Base-by-base conservation (phyloP, 2,797 vertebrate species). In the Melanotaenia nigrans region DNA sequence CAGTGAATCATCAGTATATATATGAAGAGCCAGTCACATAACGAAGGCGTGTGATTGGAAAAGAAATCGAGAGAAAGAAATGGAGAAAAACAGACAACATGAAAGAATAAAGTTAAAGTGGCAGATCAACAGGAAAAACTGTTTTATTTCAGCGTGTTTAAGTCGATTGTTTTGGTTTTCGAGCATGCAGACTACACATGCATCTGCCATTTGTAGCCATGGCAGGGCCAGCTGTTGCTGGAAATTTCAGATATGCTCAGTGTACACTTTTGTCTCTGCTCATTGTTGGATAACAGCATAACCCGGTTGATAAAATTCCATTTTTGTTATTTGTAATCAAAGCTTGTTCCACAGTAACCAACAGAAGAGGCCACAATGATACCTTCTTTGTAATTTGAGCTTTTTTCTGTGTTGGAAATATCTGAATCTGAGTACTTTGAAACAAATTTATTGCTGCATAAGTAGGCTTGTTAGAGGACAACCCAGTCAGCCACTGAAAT, bases 1-100 rank as follows among this genome's bases (percentile, higher is more conserved):
- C 22, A 58, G 13, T 73, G 36, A 60, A 36, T 68, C 65, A 68
- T 75, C 55, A 55, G 64, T 64, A 25, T 65, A 61, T 45, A 47
- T 30, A 60, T 77, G 61, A 64, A 64, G 13, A 13, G 35, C 35
- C 16, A 38, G 47, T 63, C 24, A 53, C 12, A 22, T 3, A 49
- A 40, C 25, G 53, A 7, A 53, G 13, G 36, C 28, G 4, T 28
- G 28, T 3, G 28, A 28, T 4, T 28, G 28, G 28, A 28, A 16
- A 18, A 47, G 16, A 49, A 54, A 70, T 0, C 28, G 28, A 28
- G 28, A 28, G 13, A 35, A 35, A 35, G 35, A 35, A n/a, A n/a
- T n/a, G n/a, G 24, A 47, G 20, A 58, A 54, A 57, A 60, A 55
- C 8, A 63, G 28, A 45, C 13, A 38, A 57, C 2, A 60, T 5